Conservation (phyloP, 2,797 vertebrate genomes). For the Rhynchotus rufescens region DNA sequence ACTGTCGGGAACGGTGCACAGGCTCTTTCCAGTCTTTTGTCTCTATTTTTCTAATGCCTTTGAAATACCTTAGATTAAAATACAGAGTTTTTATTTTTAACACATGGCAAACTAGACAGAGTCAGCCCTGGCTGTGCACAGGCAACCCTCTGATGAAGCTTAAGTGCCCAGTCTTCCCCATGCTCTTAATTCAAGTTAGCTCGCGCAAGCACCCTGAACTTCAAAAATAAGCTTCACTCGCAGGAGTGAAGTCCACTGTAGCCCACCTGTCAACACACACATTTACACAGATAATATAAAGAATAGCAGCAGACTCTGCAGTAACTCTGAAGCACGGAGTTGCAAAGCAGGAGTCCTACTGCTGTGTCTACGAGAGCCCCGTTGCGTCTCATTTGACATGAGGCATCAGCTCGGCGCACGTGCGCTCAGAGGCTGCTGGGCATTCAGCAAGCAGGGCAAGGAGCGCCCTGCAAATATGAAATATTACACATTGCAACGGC, state of each 20-base stretch:
- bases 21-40: background rate
- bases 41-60: background rate
- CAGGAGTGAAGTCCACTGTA: background rate
- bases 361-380: background rate
- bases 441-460: background rate
- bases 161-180: background rate
- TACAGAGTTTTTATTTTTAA: background rate
- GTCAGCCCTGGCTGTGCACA: background rate
- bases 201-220: background rate
- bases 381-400: background rate
- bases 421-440: accelerated
- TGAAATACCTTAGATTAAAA: background rate
- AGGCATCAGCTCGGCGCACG: background rate
- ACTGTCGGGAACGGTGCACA: background rate
- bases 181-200: background rate
- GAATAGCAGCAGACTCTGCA: background rate
- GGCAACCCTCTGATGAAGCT: background rate
- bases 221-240: background rate
- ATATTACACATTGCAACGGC: background rate
- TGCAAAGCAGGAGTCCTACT: background rate
- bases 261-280: background rate
- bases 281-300: background rate
- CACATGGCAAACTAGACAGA: background rate
- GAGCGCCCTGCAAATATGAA: background rate
- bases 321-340: background rate